These are phyloP conservation scores for Halyomorpha halys DNA, from an alignment of 1,140 invertebrate species.

Conservation along the genomic window DNA sequence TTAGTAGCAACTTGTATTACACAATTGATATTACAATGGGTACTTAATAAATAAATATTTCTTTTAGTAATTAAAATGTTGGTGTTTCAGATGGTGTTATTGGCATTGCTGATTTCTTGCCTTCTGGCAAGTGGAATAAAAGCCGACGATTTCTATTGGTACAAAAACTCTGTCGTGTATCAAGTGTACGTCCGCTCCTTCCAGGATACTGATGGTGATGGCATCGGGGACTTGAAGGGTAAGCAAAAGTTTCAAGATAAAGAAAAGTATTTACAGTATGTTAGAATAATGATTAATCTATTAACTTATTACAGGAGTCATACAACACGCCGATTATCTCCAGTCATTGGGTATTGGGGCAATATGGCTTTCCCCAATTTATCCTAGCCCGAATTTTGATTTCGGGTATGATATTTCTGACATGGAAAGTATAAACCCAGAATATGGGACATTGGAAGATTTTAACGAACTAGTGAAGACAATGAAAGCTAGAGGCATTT, in stretches of 20 bases:
- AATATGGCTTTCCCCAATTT: slow-evolving; percentile 56
- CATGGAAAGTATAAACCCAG: slow-evolving; percentile 46
- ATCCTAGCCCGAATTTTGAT: slow-evolving; percentile 52
- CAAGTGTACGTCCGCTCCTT: slow-evolving; percentile 74
- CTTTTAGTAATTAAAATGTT: too few relatives aligned
- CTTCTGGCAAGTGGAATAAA: not conserved
- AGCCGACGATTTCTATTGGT: slow-evolving; percentile 46
- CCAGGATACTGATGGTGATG: slow-evolving; percentile 60
- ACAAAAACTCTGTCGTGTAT: slow-evolving; percentile 68
- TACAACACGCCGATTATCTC: not conserved
- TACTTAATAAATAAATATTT: too few relatives aligned
- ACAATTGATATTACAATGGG: too few relatives aligned
- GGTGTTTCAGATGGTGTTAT: too few relatives aligned
- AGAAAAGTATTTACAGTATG: too few relatives aligned
- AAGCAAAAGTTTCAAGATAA: not conserved
- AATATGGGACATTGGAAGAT: slow-evolving; percentile 52
- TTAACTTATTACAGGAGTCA: not conserved
- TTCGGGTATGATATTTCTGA: slow-evolving; percentile 55
- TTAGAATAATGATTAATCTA: too few relatives aligned
- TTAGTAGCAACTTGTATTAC: too few relatives aligned
- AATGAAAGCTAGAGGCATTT: slow-evolving; percentile 42
- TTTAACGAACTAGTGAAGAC: slow-evolving; percentile 43
- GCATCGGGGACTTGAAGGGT: slow-evolving; percentile 63
- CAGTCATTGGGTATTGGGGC: slow-evolving; percentile 39
- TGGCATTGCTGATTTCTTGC: not conserved